Base-by-base conservation (phyloP, 2,888 invertebrate species). In the Campopleginae sp. region DNA sequence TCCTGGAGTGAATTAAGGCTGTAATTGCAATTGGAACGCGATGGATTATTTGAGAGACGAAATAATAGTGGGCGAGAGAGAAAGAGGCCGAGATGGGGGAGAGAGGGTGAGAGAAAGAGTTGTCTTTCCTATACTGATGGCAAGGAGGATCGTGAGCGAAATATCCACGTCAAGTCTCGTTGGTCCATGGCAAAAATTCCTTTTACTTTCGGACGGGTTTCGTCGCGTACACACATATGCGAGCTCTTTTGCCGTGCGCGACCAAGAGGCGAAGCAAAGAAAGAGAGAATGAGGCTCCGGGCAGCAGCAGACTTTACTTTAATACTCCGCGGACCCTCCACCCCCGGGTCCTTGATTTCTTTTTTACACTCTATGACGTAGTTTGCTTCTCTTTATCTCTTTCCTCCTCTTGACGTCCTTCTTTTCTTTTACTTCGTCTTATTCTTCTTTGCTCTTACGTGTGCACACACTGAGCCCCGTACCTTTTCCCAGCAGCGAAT, bases 291-390 rank as follows among this genome's bases (percentile, higher is more conserved):
- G 66, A 65, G 38, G 42, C 44, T 77, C 74, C 82, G 31, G 78
- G 80, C 86, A 80, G 85, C 82, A 86, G 85, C 82, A 86, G 86
- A 86, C 86, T 86, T 86, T 86, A 80, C 86, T 87, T 88, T 87
- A 87, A 88, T 87, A 86, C 84, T 80, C 79, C 83, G 65, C 44
- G 77, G 72, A 79, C 87, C 86, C 86, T 84, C 84, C 85, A 82
- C 38, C 82, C 83, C 74, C 70, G 77, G 72, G 79, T 86, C 87
- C 85, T 88, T 88, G 87, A 86, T 83, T 80, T 86, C 82, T 86
- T 86, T 86, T 86, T 78, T 83, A 85, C 82, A 80, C 86, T 78
- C 82, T 80, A 78, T 83, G 86, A 86, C 86, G 86, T 80, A 82
- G 76, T 74, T 80, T 75, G 33, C 74, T 80, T 80, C 80, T 80